These are phyloP conservation scores for Oncorhynchus tshawytscha DNA, from an alignment of 2,113 vertebrate species.

Conservation along the genomic window DNA sequence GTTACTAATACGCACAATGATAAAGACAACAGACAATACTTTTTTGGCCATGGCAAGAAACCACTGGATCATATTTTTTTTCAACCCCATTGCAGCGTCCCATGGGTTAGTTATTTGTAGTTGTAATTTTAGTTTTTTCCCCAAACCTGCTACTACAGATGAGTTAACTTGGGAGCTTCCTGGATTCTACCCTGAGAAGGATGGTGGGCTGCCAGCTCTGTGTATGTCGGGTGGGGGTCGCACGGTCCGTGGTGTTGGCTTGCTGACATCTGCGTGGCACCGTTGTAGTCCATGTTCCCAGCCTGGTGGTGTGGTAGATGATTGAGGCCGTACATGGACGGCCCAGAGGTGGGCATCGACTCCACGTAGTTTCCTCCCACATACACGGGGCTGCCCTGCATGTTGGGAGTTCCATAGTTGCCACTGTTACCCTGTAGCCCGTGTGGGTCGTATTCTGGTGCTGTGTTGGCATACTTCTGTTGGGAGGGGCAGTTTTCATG, in stretches of 20 bases:
- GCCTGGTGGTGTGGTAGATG: slow-evolving; percentile 91
- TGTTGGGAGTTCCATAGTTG: slow-evolving; percentile 81
- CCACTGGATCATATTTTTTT: slow-evolving; percentile 60
- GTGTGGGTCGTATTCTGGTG: slow-evolving; percentile 91
- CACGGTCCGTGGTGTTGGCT: slow-evolving; percentile 89
- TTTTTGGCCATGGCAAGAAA: slow-evolving; percentile 49
- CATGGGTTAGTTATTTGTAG: slow-evolving; percentile 52
- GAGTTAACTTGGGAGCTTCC: slow-evolving; percentile 99
- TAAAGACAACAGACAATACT: slow-evolving; percentile 3
- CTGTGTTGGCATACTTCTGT: slow-evolving; percentile 87
- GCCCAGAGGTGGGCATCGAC: slow-evolving; percentile 85
- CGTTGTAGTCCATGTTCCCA: slow-evolving; percentile 92
- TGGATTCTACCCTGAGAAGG: slow-evolving; percentile 99
- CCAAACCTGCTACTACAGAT: slow-evolving; percentile 93
- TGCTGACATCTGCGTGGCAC: slow-evolving; percentile 80
- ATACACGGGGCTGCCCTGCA: slow-evolving; percentile 93
- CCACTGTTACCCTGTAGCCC: slow-evolving; percentile 85
- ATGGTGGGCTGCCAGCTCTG: slow-evolving; percentile 94
- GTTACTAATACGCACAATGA: slow-evolving; percentile 11
- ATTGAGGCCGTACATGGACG: slow-evolving; percentile 92
- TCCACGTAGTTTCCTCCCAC: slow-evolving; percentile 91
- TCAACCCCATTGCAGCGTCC: slow-evolving; percentile 60
- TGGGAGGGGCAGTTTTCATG: slow-evolving; percentile 88
- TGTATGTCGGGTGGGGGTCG: slow-evolving; percentile 88
- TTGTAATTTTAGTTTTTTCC: slow-evolving; percentile 50